Evolutionary conservation across 1,140 invertebrate genomes (phyloP).

Genomic region (Papilio machaon): DNA sequence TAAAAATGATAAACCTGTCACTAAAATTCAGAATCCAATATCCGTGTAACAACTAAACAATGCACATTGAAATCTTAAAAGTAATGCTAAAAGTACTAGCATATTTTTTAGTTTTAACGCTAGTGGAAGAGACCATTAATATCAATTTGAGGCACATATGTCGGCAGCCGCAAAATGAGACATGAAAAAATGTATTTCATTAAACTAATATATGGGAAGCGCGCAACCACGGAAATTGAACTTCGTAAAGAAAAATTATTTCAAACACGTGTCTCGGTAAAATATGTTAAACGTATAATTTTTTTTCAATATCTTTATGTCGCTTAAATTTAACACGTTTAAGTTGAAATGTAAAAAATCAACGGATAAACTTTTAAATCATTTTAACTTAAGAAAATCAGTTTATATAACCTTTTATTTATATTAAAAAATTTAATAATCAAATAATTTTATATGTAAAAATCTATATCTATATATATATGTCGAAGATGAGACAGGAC

Average conservation of each 20-base stretch:
- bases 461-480: no score
- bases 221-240: slow-evolving; percentile 2
- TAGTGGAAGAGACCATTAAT: neutral
- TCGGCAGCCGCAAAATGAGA: neutral
- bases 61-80: no score
- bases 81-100: neutral
- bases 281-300: neutral
- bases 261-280: neutral
- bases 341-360: neutral
- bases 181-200: slow-evolving; percentile 14
- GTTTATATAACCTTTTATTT: neutral
- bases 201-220: slow-evolving; percentile 6
- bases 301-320: neutral
- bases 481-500: no score
- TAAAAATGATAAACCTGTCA: no score
- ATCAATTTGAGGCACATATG: neutral
- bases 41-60: no score
- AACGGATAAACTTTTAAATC: neutral
- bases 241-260: neutral
- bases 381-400: neutral
- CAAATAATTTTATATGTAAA: no score
- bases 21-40: no score
- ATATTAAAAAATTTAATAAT: neutral
- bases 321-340: neutral
- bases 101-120: neutral